Evolutionary conservation across 2,797 vertebrate genomes (phyloP), one percentile per base, ranked within the genome.

Genomic region (Australoheros facetus): DNA sequence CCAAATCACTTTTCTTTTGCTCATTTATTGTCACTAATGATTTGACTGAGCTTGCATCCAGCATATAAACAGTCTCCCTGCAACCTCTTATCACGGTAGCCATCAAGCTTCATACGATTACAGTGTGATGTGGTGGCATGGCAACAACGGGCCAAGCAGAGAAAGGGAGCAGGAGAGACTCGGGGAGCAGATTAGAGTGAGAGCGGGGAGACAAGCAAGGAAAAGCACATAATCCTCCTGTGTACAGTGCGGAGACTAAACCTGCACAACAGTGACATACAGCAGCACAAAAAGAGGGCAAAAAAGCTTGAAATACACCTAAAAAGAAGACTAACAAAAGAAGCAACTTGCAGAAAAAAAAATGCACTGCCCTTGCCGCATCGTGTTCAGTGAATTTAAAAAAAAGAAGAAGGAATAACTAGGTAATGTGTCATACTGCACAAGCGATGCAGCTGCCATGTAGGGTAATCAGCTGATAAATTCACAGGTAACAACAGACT

Each of bases 201-300:
- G 86, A 87, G 87, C 79, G 73, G 72, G 82, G 83, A 85, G 87
- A 88, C 83, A 69, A 86, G 87, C 82, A 83, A 83, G 78, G 77
- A 85, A 88, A 89, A 87, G 78, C 82, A 81, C 78, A 87, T 93
- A 91, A 92, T 92, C 88, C 90, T 89, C 89, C 87, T 77, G 84
- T 90, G 90, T 89, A 85, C 80, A 88, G 83, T 77, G 70, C 75
- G 87, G 81, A 89, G 77, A 87, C 86, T 76, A 64, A 85, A 91
- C 79, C 85, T 82, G 80, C 81, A 84, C 83, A 85, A 80, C 85
- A 73, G 78, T 85, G 84, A 91, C 87, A 89, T 79, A 76, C 59
- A 80, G 71, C 57, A 77, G 59, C 77, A 85, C 82, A 81, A 85
- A 89, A 84, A 85, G 56, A 84, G 73, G 74, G 32, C 57, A 69